These are phyloP conservation scores for Hippocampus kuda DNA, from an alignment of 2,797 vertebrate genomes.

Conservation along the genomic window DNA sequence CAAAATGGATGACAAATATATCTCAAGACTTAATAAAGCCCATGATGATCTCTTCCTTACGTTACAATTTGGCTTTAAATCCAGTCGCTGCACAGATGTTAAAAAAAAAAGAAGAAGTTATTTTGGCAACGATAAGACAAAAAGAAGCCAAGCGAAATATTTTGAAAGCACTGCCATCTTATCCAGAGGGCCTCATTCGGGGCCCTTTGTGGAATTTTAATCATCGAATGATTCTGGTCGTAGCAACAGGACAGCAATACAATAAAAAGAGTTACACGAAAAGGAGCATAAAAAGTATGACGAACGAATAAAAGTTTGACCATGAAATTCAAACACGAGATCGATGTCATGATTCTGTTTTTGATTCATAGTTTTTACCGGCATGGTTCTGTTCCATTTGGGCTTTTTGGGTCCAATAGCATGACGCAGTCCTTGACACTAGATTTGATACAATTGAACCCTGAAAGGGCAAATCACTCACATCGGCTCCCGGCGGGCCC, in stretches of 20 bases:
- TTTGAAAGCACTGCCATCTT: neutral
- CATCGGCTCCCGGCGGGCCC: constrained; percentile 67
- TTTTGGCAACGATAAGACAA: neutral
- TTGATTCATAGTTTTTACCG: no score
- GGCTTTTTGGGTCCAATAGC: no score
- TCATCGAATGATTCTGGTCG: neutral
- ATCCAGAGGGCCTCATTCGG: neutral
- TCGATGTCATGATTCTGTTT: no score
- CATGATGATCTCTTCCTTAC: neutral
- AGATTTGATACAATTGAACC: neutral
- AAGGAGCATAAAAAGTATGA: neutral
- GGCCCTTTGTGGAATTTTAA: neutral
- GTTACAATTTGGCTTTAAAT: neutral
- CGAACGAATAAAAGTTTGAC: neutral
- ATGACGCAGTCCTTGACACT: no score
- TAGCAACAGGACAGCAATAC: neutral
- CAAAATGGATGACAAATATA: no score
- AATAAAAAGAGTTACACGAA: neutral
- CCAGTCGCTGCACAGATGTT: neutral
- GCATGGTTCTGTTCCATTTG: no score
- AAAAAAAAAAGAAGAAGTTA: no score
- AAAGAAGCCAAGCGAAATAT: neutral
- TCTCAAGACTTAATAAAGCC: no score
- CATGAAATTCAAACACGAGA: neutral
- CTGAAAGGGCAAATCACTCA: constrained; percentile 41